Evolutionary conservation across 1,140 invertebrate species (phyloP), one percentile per base, ranked within the genome.

Genomic region (Chymomyza costata): DNA sequence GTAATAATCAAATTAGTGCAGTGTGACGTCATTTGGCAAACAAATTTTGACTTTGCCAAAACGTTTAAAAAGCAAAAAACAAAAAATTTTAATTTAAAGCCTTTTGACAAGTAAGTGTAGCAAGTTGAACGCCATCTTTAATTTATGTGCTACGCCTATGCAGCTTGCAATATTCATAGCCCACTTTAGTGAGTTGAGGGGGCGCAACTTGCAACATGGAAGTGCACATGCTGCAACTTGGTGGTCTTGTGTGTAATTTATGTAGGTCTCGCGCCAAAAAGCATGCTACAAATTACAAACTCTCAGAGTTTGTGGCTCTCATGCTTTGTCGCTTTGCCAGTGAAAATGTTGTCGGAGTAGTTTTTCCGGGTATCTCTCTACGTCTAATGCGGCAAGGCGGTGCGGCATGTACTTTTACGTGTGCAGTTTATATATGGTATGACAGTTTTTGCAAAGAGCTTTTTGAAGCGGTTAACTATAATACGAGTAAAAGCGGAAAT

Each of bases 1-100:
- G 73, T 65, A 80, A 80, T 73, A 78, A 78, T 78, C 63, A 78
- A 68, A 78, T 78, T 78, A 78, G 68, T 69, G 35, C 15, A 13
- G 35, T 14, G 8, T 15, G 73, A 59, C 54, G 63, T 45, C 56
- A 52, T 60, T 74, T 59, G 60, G 46, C 40, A 54, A 14, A n/a
- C n/a, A n/a, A n/a, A n/a, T 30, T 16, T 39, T 58, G 17, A 52
- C 16, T 38, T 52, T 37, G 52, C 67, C 67, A 71, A 71, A 73
- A 73, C 45, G 58, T 49, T 35, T 50, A 38, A 38, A 41, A 49
- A 44, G 31, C 18, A 21, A 31, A n/a, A n/a, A n/a, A n/a, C n/a
- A n/a, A n/a, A n/a, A n/a, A n/a, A n/a, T n/a, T 10, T 6, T 28
- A 28, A 28, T 28, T 28, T 28, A n/a, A n/a, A n/a, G n/a, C n/a